Evolutionary conservation across 1,140 invertebrate species (phyloP).

Genomic region (Papilio machaon): DNA sequence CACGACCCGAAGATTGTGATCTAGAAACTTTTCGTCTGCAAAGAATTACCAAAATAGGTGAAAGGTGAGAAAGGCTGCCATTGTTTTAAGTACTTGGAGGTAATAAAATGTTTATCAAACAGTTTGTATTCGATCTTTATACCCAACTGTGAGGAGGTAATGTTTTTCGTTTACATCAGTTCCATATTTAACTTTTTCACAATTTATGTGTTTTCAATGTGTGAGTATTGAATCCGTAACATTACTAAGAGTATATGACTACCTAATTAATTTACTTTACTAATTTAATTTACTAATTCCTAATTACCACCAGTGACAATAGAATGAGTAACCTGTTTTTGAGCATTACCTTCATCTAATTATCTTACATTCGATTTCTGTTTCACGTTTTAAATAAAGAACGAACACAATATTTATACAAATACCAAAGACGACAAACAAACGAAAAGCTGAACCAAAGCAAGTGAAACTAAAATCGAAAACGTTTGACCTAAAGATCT

Average conservation of each 20-base stretch:
- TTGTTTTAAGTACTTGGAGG: slow-evolving; percentile 8
- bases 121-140: slow-evolving; percentile 8
- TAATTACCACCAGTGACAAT: too few relatives aligned
- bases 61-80: slow-evolving; percentile 26
- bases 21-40: slow-evolving; percentile 30
- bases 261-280: too few relatives aligned
- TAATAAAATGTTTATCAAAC: slow-evolving; percentile 22
- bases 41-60: slow-evolving; percentile 25
- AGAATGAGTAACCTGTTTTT: not conserved
- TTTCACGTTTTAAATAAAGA: not conserved
- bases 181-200: not conserved
- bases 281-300: too few relatives aligned
- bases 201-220: too few relatives aligned
- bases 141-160: not conserved
- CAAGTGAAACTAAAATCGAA: slow-evolving; percentile 28
- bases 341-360: not conserved
- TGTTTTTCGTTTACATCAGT: not conserved
- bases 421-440: slow-evolving; percentile 1
- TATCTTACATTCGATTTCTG: not conserved
- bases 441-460: not conserved
- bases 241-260: too few relatives aligned
- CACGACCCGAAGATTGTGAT: slow-evolving; percentile 25
- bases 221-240: too few relatives aligned
- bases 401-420: not conserved
- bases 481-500: slow-evolving; percentile 26